phyloP scores from a whole-genome alignment of 2,797 vertebrate species.

The Carcharodon carcharias region DNA sequence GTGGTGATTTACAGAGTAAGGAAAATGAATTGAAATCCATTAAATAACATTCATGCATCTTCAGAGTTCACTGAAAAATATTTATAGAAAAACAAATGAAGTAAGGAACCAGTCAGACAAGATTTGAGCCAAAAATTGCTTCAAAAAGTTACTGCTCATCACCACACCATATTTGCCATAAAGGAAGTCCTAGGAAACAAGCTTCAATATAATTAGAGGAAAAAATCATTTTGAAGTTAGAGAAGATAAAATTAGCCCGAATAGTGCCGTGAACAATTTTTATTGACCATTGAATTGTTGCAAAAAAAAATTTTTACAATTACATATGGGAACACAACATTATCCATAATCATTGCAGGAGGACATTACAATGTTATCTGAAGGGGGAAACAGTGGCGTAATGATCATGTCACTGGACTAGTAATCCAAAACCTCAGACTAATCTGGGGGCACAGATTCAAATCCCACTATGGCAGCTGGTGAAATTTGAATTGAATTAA shows the following conservation, averaged over 20 bases:
- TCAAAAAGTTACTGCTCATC: background rate
- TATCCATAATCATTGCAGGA: background rate
- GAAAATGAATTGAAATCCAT: background rate
- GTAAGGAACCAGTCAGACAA: background rate
- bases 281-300: background rate
- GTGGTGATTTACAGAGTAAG: background rate
- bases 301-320: background rate
- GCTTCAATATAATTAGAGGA: background rate
- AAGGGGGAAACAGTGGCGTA: background rate
- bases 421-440: too few species aligned
- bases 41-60: constrained; percentile 41
- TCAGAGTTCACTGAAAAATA: constrained; percentile 40
- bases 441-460: too few species aligned
- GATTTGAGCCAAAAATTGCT: background rate
- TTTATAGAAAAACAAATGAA: background rate
- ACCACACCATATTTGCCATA: background rate
- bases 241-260: background rate
- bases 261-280: background rate
- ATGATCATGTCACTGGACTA: too few species aligned
- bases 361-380: background rate
- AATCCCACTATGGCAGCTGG: too few species aligned
- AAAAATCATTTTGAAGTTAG: background rate
- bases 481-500: too few species aligned
- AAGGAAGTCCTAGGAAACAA: background rate
- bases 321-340: background rate